Base-by-base conservation (phyloP, 2,888 invertebrate species). In the Caenorhabditis macrosperma region DNA sequence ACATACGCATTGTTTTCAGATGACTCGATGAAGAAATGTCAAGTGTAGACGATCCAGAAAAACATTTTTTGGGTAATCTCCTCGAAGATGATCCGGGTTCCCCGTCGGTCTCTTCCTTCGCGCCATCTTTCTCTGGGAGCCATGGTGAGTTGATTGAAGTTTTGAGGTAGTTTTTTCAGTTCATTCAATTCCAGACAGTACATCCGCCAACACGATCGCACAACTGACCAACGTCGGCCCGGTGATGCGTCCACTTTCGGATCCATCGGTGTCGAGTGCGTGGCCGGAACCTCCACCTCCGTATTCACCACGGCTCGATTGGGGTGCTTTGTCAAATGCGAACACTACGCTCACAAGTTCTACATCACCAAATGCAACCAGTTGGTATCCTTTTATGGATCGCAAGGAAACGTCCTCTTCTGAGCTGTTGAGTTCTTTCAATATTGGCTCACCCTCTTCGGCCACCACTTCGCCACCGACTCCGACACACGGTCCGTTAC, bases 11-110 rank as follows among this genome's bases (percentile, higher is more conserved):
- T 17, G 64, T 54, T 79, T 69, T 1, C 66, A 79, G 79, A 79
- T 79, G 79, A 66, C 35, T 59, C 66, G 54, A 46, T 71, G 57
- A 63, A 66, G 59, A 33, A 33, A 79, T 79, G 79, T 64, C 79
- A 48, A 75, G 75, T 69, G 75, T 84, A n/a, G 85, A 84, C 66
- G 84, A 85, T 78, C 80, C 84, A 22, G 85, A 86, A 67, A 86
- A 86, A 52, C 86, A 86, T 35, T 81, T 86, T 68, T 59, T 85
- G 61, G 86, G 86, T n/a, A 85, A 86, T 78, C 80, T 86, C 54
- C 80, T 86, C 22, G 82, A 82, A 61, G 84, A 82, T 66, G 84
- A 84, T 50, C 63, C 83, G 22, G 55, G 71, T 30, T 22, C 71
- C 38, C 24, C 71, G 24, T 30, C 59, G 7, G 17, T 46, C 46